Conservation (phyloP, 1,140 invertebrate genomes). For the Drosophila tsacasi region DNA sequence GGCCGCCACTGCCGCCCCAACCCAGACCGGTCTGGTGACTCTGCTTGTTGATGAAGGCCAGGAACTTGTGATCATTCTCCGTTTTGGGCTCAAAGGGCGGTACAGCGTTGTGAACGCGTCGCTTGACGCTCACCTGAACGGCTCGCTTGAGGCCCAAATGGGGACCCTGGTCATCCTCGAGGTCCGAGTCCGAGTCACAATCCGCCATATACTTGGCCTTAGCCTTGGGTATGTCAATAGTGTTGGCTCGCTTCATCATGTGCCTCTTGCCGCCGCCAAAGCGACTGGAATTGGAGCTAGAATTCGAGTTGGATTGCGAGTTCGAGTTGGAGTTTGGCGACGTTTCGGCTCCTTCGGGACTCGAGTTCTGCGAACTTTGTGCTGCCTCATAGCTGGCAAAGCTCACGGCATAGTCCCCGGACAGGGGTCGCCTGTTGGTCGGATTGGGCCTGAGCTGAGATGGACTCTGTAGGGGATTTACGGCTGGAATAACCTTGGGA, state of each 20-base stretch:
- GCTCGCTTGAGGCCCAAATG: constrained; percentile 86
- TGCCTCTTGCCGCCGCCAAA: constrained; percentile 89
- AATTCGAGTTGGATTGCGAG: constrained; percentile 26
- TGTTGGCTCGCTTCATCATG: constrained; percentile 94
- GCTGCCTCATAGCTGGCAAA: constrained; percentile 57
- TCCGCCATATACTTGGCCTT: constrained; percentile 68
- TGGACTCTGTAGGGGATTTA: constrained; percentile 13
- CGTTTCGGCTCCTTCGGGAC: constrained; percentile 18
- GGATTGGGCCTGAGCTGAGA: constrained; percentile 39
- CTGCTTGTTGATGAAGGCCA: constrained; percentile 93
- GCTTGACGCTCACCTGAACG: constrained; percentile 87
- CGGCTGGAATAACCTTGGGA: not conserved
- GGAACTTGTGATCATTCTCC: constrained; percentile 93
- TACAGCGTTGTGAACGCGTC: constrained; percentile 84
- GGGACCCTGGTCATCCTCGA: constrained; percentile 76
- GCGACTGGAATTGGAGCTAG: constrained; percentile 70
- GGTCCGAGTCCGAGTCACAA: constrained; percentile 76
- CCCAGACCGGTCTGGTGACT: constrained; percentile 85
- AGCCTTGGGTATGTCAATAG: constrained; percentile 93
- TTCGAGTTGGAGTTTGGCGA: constrained; percentile 14
- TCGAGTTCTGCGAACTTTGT: constrained; percentile 25
- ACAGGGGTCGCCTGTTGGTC: constrained; percentile 57
- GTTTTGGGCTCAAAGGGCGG: constrained; percentile 92
- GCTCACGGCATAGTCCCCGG: constrained; percentile 75
- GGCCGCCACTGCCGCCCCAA: constrained; percentile 80